Percentiles rank a stretch among this genome's conserved stretches.
These are phyloP conservation scores for Cariama cristata DNA, from an alignment of 2,113 vertebrate species.

Conservation along the genomic window DNA sequence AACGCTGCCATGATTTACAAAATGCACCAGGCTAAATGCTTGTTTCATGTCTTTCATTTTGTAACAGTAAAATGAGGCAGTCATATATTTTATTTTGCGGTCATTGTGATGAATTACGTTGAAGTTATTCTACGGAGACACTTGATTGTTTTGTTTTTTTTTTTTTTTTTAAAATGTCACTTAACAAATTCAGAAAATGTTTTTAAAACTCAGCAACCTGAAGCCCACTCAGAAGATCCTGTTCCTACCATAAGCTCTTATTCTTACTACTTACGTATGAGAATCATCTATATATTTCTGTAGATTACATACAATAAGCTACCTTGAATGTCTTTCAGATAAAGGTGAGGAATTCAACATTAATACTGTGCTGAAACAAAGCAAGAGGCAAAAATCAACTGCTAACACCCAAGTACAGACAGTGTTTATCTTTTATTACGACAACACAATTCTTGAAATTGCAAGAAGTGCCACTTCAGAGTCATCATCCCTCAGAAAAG, in stretches of 20 bases:
- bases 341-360: background rate
- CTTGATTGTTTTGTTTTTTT: accelerated
- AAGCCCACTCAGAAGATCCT: background rate
- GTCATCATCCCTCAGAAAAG: background rate
- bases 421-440: background rate
- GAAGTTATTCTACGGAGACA: background rate
- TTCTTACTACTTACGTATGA: background rate
- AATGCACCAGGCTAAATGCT: background rate
- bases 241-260: background rate
- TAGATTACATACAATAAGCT: background rate
- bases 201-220: background rate
- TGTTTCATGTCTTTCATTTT: background rate
- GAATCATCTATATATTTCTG: background rate
- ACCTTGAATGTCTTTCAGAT: background rate
- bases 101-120: background rate
- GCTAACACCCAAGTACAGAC: background rate
- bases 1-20: background rate
- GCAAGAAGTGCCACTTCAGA: background rate
- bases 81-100: background rate
- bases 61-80: background rate
- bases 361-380: background rate
- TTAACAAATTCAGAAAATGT: background rate
- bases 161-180: background rate
- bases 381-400: background rate
- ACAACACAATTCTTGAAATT: background rate